Conservation (phyloP, 1,140 invertebrate genomes). For the Solenopsis fugax region DNA sequence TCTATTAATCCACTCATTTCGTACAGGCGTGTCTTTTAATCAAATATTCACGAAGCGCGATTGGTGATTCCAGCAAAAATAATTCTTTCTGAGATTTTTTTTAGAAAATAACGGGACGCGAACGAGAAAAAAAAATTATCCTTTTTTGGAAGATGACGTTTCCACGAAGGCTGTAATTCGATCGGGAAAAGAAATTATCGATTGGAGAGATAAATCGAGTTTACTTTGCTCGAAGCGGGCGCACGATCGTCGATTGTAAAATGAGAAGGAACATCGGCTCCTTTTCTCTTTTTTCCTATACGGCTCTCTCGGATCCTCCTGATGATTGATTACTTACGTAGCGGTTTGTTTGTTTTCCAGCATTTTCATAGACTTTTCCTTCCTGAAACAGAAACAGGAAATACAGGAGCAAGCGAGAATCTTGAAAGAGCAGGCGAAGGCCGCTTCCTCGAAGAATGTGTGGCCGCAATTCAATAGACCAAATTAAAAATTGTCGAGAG, state of each 20-base stretch:
- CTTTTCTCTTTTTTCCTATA: conserved; percentile 50
- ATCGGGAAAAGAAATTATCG: neutral
- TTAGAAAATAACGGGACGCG: conserved; percentile 32
- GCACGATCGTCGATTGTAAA: conserved; percentile 37
- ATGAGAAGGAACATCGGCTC: conserved; percentile 30
- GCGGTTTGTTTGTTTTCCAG: conserved; percentile 88
- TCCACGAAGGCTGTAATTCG: conserved; percentile 5
- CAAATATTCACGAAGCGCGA: neutral
- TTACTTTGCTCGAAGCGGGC: conserved; percentile 10
- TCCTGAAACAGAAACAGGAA: conserved; percentile 92
- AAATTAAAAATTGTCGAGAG: conserved; percentile 77
- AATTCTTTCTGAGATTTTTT: conserved; percentile 25
- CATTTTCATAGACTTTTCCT: conserved; percentile 92
- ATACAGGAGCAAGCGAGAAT: conserved; percentile 87
- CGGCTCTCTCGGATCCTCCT: conserved; percentile 12
- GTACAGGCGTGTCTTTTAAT: conserved; percentile 18
- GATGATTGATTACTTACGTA: conserved; percentile 68
- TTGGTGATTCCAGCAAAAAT: conserved; percentile 5
- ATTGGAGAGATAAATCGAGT: conserved; percentile 32
- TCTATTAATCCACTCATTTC: conserved; percentile 31
- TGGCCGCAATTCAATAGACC: conserved; percentile 87
- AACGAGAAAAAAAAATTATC: conserved; percentile 9
- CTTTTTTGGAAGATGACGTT: conserved; percentile 23
- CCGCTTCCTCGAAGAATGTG: conserved; percentile 84
- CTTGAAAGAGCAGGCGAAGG: conserved; percentile 85